Base-by-base conservation (phyloP, 2,113 vertebrate genomes). In the Xiphophorus maculatus region DNA sequence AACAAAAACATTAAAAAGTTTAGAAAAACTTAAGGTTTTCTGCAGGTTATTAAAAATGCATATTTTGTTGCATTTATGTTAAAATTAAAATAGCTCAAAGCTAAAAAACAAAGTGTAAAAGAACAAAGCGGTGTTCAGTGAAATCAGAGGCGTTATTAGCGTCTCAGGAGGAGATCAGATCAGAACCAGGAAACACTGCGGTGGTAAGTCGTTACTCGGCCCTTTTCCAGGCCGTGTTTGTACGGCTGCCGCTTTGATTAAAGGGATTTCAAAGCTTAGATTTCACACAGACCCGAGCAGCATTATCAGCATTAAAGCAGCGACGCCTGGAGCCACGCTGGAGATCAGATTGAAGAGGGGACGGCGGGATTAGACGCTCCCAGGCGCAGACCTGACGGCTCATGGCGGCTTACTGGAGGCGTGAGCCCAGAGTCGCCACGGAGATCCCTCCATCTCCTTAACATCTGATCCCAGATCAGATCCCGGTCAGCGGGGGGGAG, bases 271-370 rank as follows among this genome's bases (percentile, higher is more conserved):
- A 78, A 71, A 90, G 90, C 90, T 92, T 93, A 88, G 87, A 80
- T 78, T 89, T 80, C 86, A 61, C 77, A 69, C 79, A 81, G 89
- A 88, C 81, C 84, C 77, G 73, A 81, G 74, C 82, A 68, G 84
- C 86, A 89, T 93, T 92, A 93, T 92, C 91, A 83, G 87, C 35
- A 68, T 85, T 86, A 82, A 89, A 84, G 90, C 91, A 89, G 85
- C 78, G 54, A 76, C 29, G 88, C 90, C 91, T 82, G 37, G 74
- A 90, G 90, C 88, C 35, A 68, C 19, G 66, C 63, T 81, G 67
- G 78, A 85, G 87, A 92, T 93, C 83, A 90, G 91, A 91, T 93
- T 60, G 76, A 77, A 65, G 79, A 80, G 8, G 69, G 88, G 77
- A 88, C 74, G 78, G 71, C 71, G 40, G 91, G 92, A 93, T 93